Base-by-base conservation (phyloP, 2,113 vertebrate genomes). In the Meriones unguiculatus region DNA sequence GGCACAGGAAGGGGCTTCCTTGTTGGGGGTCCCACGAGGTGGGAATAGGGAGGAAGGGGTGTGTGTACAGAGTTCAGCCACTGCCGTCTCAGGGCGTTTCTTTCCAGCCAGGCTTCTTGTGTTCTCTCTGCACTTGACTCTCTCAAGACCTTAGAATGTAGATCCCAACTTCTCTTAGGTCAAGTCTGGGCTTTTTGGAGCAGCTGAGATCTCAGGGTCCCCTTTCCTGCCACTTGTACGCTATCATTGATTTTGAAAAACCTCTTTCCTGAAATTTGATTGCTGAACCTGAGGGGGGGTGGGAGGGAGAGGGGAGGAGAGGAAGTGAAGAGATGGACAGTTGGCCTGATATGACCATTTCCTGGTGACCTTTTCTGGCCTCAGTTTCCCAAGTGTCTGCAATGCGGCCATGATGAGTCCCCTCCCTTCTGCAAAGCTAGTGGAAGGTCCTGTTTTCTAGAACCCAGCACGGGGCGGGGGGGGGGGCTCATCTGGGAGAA, bases 311-410 rank as follows among this genome's bases (percentile, higher is more conserved):
- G 4, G 59, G 52, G 8, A 35, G 24, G 70, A 11, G 54, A n/a
- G 32, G 59, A 41, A 85, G 38, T 38, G 54, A 85, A 96, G 65
- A 41, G 28, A 46, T 24, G 52, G 30, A 50, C n/a, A 24, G 13
- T 73, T 57, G 59, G 50, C 32, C 62, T 81, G 76, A 46, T 80
- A 11, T 46, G 80, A n/a, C 57, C 20, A 28, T 90, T 90, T 41
- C 73, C 75, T 30, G 64, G 59, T 28, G 41, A 72, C 80, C 10
- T 30, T 57, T 70, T 32, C 73, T 72, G 67, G 69, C 11, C 41
- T 93, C 86, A 75, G 64, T 92, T 97, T 95, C 15, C 52, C 22
- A 50, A 67, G 46, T 46, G 46, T 92, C 73, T 93, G 62, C 78
- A 76, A 73, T 28, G 24, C 59, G 13, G 81, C 15, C 25, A 22